These are phyloP conservation scores for Pachyramphus minor DNA, from an alignment of 2,113 vertebrate species.

Conservation along the genomic window DNA sequence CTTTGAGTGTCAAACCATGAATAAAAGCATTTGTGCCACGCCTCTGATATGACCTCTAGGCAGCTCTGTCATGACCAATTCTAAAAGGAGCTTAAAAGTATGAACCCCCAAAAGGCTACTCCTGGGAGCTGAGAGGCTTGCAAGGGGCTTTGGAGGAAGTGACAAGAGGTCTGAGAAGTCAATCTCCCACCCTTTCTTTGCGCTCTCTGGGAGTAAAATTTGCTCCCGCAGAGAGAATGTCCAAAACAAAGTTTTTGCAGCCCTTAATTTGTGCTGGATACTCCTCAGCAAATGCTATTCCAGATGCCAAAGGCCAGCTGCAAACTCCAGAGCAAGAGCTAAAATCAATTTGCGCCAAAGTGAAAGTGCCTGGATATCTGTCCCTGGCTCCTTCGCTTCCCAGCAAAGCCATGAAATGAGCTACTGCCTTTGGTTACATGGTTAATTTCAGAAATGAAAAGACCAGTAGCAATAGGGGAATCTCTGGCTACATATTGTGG, in stretches of 20 bases:
- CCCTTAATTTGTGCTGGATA: neutral
- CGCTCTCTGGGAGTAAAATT: neutral
- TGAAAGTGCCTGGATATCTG: conserved; percentile 5
- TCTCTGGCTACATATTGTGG: neutral
- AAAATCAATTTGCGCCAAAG: conserved; percentile 40
- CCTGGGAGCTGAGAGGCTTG: neutral
- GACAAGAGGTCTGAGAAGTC: neutral
- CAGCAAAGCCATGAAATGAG: conserved; percentile 49
- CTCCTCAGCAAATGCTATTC: neutral
- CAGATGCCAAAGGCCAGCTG: conserved; percentile 16
- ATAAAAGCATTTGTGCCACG: neutral
- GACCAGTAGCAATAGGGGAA: neutral
- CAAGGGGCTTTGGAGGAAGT: neutral
- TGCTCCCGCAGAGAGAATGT: neutral
- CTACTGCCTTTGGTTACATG: conserved; percentile 41
- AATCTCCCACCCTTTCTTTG: neutral
- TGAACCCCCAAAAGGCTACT: neutral
- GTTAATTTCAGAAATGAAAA: conserved; percentile 48
- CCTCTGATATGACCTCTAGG: neutral
- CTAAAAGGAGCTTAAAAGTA: neutral
- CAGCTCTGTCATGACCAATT: neutral
- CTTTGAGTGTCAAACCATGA: neutral
- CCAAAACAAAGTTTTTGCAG: neutral
- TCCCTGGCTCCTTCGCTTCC: neutral
- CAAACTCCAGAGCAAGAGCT: conserved; percentile 22